Conservation (phyloP, 2,888 invertebrate genomes). For the Eurytoma adleriae region DNA sequence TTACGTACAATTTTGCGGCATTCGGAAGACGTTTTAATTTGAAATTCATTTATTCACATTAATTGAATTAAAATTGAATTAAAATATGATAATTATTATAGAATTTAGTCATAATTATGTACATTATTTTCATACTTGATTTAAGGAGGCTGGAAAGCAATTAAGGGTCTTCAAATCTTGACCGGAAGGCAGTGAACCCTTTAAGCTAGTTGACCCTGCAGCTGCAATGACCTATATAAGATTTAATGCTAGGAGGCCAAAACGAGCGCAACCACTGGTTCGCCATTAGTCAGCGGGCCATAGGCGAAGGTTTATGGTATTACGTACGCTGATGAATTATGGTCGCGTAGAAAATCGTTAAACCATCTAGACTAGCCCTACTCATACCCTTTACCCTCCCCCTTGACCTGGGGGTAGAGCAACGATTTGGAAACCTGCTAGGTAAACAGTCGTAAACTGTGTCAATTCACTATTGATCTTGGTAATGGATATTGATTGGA, state of each 20-base stretch:
- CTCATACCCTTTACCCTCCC: neutral
- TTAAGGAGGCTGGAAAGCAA: no score
- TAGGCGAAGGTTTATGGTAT: conserved; percentile 61
- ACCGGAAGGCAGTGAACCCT: conserved; percentile 2
- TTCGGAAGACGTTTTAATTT: no score
- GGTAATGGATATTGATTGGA: conserved; percentile 62
- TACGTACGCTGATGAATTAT: conserved; percentile 63
- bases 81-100: no score
- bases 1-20: no score
- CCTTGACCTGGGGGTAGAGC: conserved; percentile 43
- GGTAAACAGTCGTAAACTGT: conserved; percentile 64
- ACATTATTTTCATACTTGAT: no score
- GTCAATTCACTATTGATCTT: conserved; percentile 58
- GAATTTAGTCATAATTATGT: no score
- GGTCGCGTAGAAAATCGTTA: conserved; percentile 65
- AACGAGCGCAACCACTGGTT: conserved; percentile 59
- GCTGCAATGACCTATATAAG: conserved; percentile 55
- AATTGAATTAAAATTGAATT: no score
- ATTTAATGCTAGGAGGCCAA: conserved; percentile 63
- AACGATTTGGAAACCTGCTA: conserved; percentile 57
- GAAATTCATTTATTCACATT: no score
- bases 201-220: neutral
- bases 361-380: conserved; percentile 13
- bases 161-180: no score
- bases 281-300: conserved; percentile 62